Percentiles rank a stretch among this genome's conserved stretches.
Conservation (phyloP, 2,888 invertebrate genomes). For the Pinctada fucata region DNA sequence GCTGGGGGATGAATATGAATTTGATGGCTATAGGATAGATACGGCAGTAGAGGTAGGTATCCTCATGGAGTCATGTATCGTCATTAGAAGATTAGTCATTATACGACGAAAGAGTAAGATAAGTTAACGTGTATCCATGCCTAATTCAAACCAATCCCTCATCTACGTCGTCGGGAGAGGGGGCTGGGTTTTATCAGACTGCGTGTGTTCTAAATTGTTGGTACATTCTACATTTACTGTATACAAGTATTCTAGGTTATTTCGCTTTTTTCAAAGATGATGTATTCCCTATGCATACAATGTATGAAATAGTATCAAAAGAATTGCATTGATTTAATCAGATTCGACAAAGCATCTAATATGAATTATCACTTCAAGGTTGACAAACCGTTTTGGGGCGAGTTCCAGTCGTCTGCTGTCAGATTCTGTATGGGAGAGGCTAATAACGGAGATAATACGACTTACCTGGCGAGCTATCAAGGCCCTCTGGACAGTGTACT, state of each 20-base stretch:
- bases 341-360: too few species aligned
- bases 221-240: too few species aligned
- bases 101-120: not conserved
- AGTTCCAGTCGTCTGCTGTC: slow-evolving; percentile 45
- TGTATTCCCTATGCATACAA: too few species aligned
- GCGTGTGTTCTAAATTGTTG: too few species aligned
- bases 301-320: too few species aligned
- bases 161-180: not conserved
- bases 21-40: slow-evolving; percentile 59
- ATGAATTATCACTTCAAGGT: not conserved
- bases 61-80: not conserved
- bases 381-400: slow-evolving; percentile 42
- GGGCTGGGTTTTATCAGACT: not conserved
- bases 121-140: not conserved
- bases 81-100: too few species aligned
- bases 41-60: slow-evolving; percentile 47
- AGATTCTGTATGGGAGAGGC: slow-evolving; percentile 54
- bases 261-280: too few species aligned
- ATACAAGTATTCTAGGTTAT: too few species aligned
- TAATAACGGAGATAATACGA: slow-evolving; percentile 42
- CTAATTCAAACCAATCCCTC: not conserved
- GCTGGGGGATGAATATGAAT: slow-evolving; percentile 45
- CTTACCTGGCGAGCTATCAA: slow-evolving; percentile 52
- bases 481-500: slow-evolving; percentile 48
- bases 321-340: too few species aligned